Evolutionary conservation across 2,113 vertebrate species (phyloP).

Genomic region (Colistium nudipinnis): DNA sequence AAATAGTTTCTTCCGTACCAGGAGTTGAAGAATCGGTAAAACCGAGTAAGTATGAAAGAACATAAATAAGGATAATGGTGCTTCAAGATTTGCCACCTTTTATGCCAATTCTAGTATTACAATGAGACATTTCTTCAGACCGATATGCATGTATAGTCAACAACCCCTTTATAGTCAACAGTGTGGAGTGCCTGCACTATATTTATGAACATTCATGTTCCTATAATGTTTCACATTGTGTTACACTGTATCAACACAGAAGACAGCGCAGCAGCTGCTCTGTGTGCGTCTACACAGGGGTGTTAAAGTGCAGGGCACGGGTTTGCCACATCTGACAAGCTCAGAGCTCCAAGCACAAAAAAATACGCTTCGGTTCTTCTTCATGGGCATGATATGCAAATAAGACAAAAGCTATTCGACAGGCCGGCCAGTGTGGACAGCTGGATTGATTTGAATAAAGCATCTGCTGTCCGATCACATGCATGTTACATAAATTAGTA

Average conservation of each 20-base stretch:
- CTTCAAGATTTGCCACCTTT: no score
- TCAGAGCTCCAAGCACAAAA: no score
- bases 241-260: not conserved
- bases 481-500: no score
- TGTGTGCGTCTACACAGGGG: not conserved
- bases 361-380: not conserved
- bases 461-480: no score
- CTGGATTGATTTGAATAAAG: not conserved
- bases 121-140: not conserved
- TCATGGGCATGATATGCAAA: not conserved
- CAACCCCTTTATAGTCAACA: no score
- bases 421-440: not conserved
- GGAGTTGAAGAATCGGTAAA: constrained; percentile 16
- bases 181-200: no score
- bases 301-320: not conserved
- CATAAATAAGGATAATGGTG: not conserved
- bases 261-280: not conserved
- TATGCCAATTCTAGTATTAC: no score
- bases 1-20: constrained; percentile 29
- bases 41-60: constrained; percentile 17
- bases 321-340: no score
- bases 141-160: no score
- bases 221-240: not conserved
- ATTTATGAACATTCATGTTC: no score
- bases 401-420: not conserved